phyloP scores from a whole-genome alignment of 2,797 vertebrate species.

The Chaetodon trifasciatus region DNA sequence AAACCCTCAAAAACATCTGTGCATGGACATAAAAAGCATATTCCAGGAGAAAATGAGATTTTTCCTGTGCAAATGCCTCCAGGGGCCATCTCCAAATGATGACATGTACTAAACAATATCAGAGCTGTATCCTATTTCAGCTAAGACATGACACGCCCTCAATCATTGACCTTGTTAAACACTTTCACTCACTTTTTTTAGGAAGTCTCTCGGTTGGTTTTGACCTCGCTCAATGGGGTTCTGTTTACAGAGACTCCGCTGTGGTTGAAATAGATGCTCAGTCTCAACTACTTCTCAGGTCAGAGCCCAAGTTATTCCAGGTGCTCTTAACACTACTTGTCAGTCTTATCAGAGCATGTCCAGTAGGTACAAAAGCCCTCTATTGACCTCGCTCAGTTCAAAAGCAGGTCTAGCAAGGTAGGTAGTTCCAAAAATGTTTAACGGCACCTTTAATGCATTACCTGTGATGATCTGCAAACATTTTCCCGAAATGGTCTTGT shows the following conservation, averaged over 20 bases:
- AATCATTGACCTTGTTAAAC: conserved; percentile 68
- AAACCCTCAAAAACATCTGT: conserved; percentile 28
- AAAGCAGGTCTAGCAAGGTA: conserved; percentile 45
- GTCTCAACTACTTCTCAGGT: conserved; percentile 38
- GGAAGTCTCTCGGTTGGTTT: conserved; percentile 47
- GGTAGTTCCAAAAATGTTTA: conserved; percentile 65
- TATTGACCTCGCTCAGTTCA: conserved; percentile 56
- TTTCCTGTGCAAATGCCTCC: conserved; percentile 57
- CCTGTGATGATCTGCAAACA: conserved; percentile 73
- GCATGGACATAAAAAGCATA: conserved; percentile 28
- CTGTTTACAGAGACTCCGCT: conserved; percentile 64
- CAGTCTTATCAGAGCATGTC: conserved; percentile 61
- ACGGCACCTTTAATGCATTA: conserved; percentile 60
- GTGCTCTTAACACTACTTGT: conserved; percentile 64
- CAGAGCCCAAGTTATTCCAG: conserved; percentile 58
- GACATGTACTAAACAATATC: conserved; percentile 65
- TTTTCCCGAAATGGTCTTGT: conserved; percentile 58
- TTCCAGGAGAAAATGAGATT: conserved; percentile 50
- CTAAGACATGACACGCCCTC: conserved; percentile 52
- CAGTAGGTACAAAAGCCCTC: conserved; percentile 55
- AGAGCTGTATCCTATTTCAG: conserved; percentile 62
- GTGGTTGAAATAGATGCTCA: conserved; percentile 61
- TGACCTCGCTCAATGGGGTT: conserved; percentile 50
- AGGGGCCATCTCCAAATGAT: conserved; percentile 57
- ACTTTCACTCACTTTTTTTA: conserved; percentile 57